A percentile compares a stretch with the other conserved stretches of the same genome.
Conservation (phyloP, 2,888 invertebrate species). For the Andrena flavipes region DNA sequence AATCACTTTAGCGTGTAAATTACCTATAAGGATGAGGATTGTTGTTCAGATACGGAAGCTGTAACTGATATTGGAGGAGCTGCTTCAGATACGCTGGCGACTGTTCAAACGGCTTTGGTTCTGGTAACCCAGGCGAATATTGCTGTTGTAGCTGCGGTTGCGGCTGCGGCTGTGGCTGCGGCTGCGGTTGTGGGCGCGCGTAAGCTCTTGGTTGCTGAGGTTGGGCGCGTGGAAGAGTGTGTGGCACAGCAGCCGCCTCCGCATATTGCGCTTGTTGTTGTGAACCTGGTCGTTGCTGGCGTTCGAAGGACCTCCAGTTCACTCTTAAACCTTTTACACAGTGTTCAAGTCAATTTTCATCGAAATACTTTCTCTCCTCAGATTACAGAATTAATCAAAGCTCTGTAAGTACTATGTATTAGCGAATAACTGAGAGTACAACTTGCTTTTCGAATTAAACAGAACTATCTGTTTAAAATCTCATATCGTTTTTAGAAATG, state of each 20-base stretch:
- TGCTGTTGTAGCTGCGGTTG: constrained; percentile 49
- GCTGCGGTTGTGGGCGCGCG: constrained; percentile 49
- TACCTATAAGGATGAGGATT: background rate
- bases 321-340: constrained; percentile 77
- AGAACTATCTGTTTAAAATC: too few species aligned
- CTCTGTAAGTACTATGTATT: too few species aligned
- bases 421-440: too few species aligned
- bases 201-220: constrained; percentile 46
- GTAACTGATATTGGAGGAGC: constrained; percentile 79
- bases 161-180: constrained; percentile 54
- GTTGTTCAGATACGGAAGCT: constrained; percentile 81
- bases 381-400: too few species aligned
- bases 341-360: background rate
- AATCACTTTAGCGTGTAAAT: background rate
- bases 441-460: too few species aligned
- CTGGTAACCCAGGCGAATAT: constrained; percentile 30
- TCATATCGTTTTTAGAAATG: too few species aligned
- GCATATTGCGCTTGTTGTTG: constrained; percentile 50
- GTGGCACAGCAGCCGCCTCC: constrained; percentile 15
- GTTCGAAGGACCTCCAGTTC: constrained; percentile 81
- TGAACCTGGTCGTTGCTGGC: constrained; percentile 45
- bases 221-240: constrained; percentile 7
- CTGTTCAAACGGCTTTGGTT: constrained; percentile 71
- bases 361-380: background rate
- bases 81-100: constrained; percentile 81